Evolutionary conservation across 2,797 vertebrate genomes (phyloP).

Genomic region (Fistularia tabacaria): DNA sequence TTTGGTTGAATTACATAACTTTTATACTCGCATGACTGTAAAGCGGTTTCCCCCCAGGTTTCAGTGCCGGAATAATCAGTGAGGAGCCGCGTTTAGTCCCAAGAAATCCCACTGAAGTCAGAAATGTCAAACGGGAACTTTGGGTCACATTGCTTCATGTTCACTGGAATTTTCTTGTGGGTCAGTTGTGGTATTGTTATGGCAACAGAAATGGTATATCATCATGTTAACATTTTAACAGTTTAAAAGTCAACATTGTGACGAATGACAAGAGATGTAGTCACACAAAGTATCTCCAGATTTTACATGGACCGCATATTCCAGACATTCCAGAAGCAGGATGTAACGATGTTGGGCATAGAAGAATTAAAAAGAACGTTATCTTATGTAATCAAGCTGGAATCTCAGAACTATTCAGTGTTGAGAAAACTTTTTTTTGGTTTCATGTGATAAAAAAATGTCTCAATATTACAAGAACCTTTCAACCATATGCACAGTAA

Average conservation of each 20-base stretch:
- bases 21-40: neutral
- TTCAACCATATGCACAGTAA: too few relatives aligned
- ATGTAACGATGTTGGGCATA: neutral
- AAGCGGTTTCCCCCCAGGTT: neutral
- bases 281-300: constrained; percentile 12
- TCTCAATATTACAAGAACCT: too few relatives aligned
- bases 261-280: constrained; percentile 8
- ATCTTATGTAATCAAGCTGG: too few relatives aligned
- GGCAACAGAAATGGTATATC: constrained; percentile 45
- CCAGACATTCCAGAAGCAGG: constrained; percentile 19
- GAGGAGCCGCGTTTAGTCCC: constrained; percentile 5
- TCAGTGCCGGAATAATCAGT: constrained; percentile 1
- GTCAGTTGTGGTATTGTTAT: constrained; percentile 39
- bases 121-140: constrained; percentile 25
- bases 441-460: too few relatives aligned
- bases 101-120: constrained; percentile 17
- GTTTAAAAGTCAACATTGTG: constrained; percentile 46
- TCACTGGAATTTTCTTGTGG: constrained; percentile 32
- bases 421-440: too few relatives aligned
- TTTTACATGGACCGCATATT: constrained; percentile 26
- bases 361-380: too few relatives aligned
- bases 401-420: too few relatives aligned
- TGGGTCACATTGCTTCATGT: constrained; percentile 10
- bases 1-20: neutral
- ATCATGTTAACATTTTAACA: constrained; percentile 30